Evolutionary conservation across 2,797 vertebrate species (phyloP), one percentile per base, ranked within the genome.

Genomic region (Trachurus trachurus): DNA sequence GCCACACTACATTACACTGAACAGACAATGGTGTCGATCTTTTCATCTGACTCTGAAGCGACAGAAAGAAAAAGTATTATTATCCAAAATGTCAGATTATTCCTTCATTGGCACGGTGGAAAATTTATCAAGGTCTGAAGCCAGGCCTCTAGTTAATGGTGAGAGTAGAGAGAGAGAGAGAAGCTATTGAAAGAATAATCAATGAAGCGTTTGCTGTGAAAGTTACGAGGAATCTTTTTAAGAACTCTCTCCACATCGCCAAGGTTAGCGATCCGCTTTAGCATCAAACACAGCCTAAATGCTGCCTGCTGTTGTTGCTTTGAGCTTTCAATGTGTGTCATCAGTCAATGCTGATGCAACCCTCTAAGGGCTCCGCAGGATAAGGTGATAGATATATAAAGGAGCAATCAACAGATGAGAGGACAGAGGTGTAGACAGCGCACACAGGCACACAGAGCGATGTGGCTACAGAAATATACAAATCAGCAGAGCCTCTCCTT

Each of bases 401-500:
- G 37, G 1, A 22, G 16, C 39, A 42, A 63, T 78, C 57, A 59
- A 62, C 62, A 70, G 34, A n/a, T 75, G 17, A 19, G 49, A 66
- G 39, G 44, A 62, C 13, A 34, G 26, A 12, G 1, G 2, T 59
- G 16, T 15, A 21, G 34, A 59, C 56, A 56, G 29, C 34, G 8
- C 34, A 37, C 44, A n/a, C 3, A 47, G 50, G 54, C n/a, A 34
- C 31, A 34, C 31, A 34, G 6, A 37, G 6, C 1, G 0, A 37
- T 34, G 31, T 34, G 65, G 13, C 64, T 21, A 49, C 5, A 62
- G 17, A 49, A 57, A 60, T 0, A 3, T 29, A 71, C 49, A 74
- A 76, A 83, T 71, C 50, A 73, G 37, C n/a, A 21, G 19, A 78
- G 16, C 8, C 59, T 56, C 62, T 81, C 8, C 59, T 56, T 65